Conservation (phyloP, 2,888 invertebrate species). For the Odontomyia ornata region DNA sequence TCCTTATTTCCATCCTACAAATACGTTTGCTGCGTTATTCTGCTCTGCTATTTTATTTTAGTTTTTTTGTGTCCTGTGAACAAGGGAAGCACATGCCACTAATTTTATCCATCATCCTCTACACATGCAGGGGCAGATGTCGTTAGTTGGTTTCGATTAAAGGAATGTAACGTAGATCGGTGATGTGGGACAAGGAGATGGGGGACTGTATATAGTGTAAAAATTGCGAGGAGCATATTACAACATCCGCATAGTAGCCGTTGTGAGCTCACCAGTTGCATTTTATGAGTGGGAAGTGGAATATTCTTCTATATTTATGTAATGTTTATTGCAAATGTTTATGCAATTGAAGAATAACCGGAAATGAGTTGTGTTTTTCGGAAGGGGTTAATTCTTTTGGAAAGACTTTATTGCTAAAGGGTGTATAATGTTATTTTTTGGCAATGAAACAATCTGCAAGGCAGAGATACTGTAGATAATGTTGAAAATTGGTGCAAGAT, state of each 20-base stretch:
- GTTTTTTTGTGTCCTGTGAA: not conserved
- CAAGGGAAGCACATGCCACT: slow-evolving; percentile 22
- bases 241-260: not conserved
- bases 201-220: not conserved
- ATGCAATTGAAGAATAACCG: slow-evolving; percentile 8
- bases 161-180: not conserved
- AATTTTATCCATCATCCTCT: slow-evolving; percentile 13
- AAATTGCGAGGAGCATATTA: not conserved
- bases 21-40: not conserved
- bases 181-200: not conserved
- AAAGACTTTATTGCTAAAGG: no score
- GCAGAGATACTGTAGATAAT: no score
- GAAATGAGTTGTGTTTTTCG: not conserved
- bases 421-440: no score
- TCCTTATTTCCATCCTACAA: not conserved
- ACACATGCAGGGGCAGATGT: not conserved
- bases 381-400: not conserved
- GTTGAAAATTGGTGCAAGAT: no score
- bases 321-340: not conserved
- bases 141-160: slow-evolving; percentile 11
- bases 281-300: slow-evolving; percentile 30
- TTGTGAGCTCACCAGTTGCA: slow-evolving; percentile 16
- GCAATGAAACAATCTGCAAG: no score
- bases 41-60: no score
- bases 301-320: not conserved